phyloP scores from a whole-genome alignment of 2,797 vertebrate genomes.

The Pseudocheirus occidentalis region DNA sequence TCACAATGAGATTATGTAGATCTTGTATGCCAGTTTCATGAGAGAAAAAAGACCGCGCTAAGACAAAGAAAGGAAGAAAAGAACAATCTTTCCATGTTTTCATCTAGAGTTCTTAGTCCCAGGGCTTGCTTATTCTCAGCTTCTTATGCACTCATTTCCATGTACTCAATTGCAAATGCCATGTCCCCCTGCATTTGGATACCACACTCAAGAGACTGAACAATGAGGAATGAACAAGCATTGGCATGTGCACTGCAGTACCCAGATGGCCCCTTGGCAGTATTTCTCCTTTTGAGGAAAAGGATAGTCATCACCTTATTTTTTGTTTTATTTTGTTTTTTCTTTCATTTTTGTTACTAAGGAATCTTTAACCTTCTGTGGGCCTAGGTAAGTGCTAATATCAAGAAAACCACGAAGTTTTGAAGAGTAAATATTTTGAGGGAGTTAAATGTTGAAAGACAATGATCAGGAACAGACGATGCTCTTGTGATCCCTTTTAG shows the following conservation, averaged over 20 bases:
- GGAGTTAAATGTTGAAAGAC: background rate
- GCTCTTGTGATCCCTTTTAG: background rate
- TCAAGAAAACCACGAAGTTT: background rate
- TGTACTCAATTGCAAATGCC: background rate
- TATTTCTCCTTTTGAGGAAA: background rate
- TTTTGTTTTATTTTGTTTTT: background rate
- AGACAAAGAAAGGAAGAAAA: background rate
- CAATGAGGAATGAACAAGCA: background rate
- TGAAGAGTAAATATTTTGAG: background rate
- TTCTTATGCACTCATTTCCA: background rate
- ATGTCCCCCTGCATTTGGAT: background rate
- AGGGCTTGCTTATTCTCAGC: background rate
- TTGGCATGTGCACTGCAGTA: background rate
- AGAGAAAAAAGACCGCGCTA: background rate
- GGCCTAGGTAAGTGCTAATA: background rate
- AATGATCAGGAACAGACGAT: background rate
- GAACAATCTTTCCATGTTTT: background rate
- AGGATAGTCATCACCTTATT: background rate
- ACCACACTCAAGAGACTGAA: background rate
- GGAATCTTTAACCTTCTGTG: slow-evolving; percentile 9
- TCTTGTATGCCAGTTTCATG: background rate
- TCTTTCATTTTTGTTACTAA: slow-evolving; percentile 5
- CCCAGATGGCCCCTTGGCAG: background rate
- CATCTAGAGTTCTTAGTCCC: background rate
- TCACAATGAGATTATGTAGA: background rate